phyloP scores from a whole-genome alignment of 2,888 invertebrate species.

The Aphrophora alni region DNA sequence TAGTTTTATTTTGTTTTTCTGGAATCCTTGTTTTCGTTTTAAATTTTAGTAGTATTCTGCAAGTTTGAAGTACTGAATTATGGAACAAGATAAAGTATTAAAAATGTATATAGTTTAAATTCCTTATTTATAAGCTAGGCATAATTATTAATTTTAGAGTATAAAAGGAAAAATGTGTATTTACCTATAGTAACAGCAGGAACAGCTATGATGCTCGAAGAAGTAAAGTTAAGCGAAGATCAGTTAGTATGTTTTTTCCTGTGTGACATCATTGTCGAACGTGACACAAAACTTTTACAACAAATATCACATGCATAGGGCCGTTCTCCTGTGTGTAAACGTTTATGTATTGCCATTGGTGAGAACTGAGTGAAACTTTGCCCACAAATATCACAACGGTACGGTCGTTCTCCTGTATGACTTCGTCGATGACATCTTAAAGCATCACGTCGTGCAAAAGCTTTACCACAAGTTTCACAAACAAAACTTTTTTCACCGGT shows the following conservation, averaged over 20 bases:
- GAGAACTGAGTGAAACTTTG: constrained; percentile 69
- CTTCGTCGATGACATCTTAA: constrained; percentile 64
- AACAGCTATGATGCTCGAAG: constrained; percentile 26
- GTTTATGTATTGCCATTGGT: constrained; percentile 68
- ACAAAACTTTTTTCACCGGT: constrained; percentile 68
- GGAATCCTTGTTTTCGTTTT: too few relatives aligned
- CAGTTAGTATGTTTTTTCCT: constrained; percentile 60
- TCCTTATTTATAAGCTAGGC: too few relatives aligned
- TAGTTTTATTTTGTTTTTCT: too few relatives aligned
- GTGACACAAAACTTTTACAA: constrained; percentile 63
- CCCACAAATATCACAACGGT: constrained; percentile 65
- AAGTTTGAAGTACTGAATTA: too few relatives aligned
- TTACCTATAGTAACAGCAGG: constrained; percentile 28
- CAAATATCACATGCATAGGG: constrained; percentile 68
- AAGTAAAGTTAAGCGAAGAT: constrained; percentile 37
- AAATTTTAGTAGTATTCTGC: too few relatives aligned
- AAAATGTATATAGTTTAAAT: too few relatives aligned
- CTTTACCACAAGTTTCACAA: constrained; percentile 67
- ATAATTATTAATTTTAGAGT: too few relatives aligned
- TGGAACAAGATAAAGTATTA: too few relatives aligned
- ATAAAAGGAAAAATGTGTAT: too few relatives aligned
- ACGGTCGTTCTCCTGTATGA: constrained; percentile 59
- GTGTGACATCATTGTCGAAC: constrained; percentile 66
- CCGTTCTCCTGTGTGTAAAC: constrained; percentile 67
- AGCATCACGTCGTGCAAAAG: constrained; percentile 66